Conservation (phyloP, 2,888 invertebrate species). For the Epirrhoe alternata region DNA sequence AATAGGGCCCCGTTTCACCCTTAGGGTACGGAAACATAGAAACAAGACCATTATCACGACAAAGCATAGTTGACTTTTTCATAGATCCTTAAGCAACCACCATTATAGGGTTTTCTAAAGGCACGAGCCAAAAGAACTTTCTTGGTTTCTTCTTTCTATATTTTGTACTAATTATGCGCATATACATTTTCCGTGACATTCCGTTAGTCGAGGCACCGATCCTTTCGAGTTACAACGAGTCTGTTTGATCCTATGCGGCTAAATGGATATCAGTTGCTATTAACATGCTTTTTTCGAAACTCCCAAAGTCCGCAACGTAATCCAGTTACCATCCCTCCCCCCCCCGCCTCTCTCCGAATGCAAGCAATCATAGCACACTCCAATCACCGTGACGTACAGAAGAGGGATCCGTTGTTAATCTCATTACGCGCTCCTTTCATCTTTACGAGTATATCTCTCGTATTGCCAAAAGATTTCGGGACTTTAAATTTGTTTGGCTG, state of each 20-base stretch:
- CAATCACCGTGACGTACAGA: slow-evolving; percentile 21
- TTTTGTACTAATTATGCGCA: no score
- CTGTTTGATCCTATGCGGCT: background rate
- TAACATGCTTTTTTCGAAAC: background rate
- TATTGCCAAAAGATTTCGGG: background rate
- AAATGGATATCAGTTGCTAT: background rate
- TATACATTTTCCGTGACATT: no score
- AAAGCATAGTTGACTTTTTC: no score
- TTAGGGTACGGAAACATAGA: no score
- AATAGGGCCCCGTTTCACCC: no score
- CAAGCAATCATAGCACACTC: slow-evolving; percentile 30
- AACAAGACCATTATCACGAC: no score
- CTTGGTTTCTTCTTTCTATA: no score
- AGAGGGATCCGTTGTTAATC: slow-evolving; percentile 37
- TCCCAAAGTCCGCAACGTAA: background rate
- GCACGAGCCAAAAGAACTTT: no score
- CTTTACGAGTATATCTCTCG: slow-evolving; percentile 18
- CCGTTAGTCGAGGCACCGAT: no score
- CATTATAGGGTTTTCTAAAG: no score
- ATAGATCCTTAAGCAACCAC: no score
- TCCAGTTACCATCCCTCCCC: background rate
- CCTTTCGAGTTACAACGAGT: no score
- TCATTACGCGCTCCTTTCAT: slow-evolving; percentile 37
- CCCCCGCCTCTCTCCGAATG: slow-evolving; percentile 7
- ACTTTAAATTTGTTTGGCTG: background rate